Percentiles rank a stretch among this genome's conserved stretches.
Conservation (phyloP, 2,113 vertebrate genomes). For the Tauraco erythrolophus region DNA sequence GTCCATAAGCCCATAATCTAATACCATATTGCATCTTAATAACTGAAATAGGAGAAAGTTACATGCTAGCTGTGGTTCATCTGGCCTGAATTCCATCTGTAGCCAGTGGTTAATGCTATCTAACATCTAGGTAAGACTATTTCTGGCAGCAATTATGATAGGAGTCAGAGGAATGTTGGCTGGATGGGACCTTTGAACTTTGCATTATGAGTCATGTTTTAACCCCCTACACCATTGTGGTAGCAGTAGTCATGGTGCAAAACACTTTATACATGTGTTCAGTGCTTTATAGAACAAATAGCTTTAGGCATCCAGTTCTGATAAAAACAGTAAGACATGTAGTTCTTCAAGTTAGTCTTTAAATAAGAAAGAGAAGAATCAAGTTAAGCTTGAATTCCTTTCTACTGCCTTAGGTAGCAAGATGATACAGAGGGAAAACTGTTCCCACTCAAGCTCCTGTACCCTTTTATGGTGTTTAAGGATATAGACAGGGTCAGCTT, state of each 20-base stretch:
- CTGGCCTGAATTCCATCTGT: background rate
- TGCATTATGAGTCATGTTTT: background rate
- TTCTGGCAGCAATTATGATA: slow-evolving; percentile 33
- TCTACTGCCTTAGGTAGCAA: background rate
- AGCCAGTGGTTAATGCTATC: background rate
- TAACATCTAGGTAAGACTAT: background rate
- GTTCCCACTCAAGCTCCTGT: background rate
- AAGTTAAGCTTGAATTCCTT: background rate
- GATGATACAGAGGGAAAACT: background rate
- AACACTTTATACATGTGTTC: background rate
- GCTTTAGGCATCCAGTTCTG: background rate
- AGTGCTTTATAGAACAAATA: background rate
- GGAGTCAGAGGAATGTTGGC: slow-evolving; percentile 7
- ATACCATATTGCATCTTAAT: background rate
- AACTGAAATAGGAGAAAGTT: background rate
- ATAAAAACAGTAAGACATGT: background rate
- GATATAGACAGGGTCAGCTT: background rate
- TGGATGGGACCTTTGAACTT: background rate
- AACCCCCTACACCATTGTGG: background rate
- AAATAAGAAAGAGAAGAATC: background rate
- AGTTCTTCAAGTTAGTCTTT: background rate
- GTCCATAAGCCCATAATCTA: background rate
- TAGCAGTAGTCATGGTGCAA: background rate
- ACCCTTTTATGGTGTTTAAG: background rate
- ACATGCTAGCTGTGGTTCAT: background rate